Base-by-base conservation (phyloP, 2,888 invertebrate species). In the Allophyes oxyacanthae region DNA sequence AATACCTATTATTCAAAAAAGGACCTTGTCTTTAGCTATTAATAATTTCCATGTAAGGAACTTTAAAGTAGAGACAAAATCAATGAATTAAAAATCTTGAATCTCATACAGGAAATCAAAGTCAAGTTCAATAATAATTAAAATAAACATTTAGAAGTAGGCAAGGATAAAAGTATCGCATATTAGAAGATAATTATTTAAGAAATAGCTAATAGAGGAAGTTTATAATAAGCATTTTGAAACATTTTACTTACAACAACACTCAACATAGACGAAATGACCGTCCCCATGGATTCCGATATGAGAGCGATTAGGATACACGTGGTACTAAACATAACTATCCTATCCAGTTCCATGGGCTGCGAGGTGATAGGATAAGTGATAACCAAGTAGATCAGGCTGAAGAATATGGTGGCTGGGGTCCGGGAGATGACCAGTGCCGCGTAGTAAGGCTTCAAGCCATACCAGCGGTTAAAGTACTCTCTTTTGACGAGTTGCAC, bases 401-500 rank as follows among this genome's bases (percentile, higher is more conserved):
- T 95, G 78, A 97, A 94, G 58, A 96, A 74, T 65, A 97, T 94
- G 83, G 97, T 97, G 6, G 95, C 85, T 0, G 97, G 97, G 9
- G 97, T 93, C 48, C 96, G 95, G 0, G 97, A 95, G n/a, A 96
- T 87, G 0, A 96, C 95, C 77, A 97, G 86, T 0, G 98, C 97
- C 7, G 95, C 95, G 83, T 97, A 98, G 80, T 98, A 98, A 0
- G 98, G 96, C 79, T 96, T 96, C 14, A 98, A 83, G 1, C 96
- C 95, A 81, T 98, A 98, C 98, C 98, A 98, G 43, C 97, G 95
- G 85, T 98, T 98, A 82, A 98, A 98, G 78, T 97, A 96, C 82
- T 98, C 98, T 43, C 97, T 91, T 83, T 97, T 97, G 8, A 98
- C 86, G 13, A 97, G 88, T 72, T 96, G 96, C 0, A 98, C 96